Evolutionary conservation across 1,140 invertebrate genomes (phyloP).

Genomic region (Calosoma granatense): DNA sequence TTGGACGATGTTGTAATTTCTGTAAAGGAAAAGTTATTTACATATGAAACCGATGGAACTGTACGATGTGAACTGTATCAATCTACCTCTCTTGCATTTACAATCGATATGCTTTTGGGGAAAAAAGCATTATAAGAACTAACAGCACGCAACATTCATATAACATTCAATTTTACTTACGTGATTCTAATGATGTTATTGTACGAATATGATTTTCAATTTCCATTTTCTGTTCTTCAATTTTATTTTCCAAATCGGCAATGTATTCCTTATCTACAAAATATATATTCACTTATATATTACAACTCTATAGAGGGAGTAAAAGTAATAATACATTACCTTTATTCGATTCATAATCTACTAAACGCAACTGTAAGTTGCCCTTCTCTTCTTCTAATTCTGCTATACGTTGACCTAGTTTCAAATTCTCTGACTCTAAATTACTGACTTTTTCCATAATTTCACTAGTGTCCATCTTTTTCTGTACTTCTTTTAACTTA

Average conservation of each 20-base stretch:
- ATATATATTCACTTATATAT: neutral
- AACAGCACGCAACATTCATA: neutral
- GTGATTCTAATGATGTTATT: neutral
- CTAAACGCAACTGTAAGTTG: conserved; percentile 70
- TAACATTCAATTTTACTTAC: neutral
- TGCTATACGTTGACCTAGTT: conserved; percentile 65
- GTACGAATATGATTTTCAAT: conserved; percentile 2
- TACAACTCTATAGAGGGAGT: no score
- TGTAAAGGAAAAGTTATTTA: neutral
- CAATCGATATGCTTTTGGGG: neutral
- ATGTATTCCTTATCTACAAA: conserved; percentile 41
- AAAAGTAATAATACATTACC: conserved; percentile 46
- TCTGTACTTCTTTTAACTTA: conserved; percentile 74
- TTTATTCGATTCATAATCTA: conserved; percentile 70
- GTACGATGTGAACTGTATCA: neutral
- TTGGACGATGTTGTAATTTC: neutral
- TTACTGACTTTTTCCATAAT: conserved; percentile 54
- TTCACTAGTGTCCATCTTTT: conserved; percentile 65
- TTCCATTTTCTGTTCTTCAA: conserved; percentile 27
- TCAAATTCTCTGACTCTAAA: conserved; percentile 44
- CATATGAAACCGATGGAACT: neutral
- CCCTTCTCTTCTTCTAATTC: conserved; percentile 85
- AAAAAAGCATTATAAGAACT: conserved; percentile 3
- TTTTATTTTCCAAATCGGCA: conserved; percentile 46
- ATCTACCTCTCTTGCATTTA: neutral